Conservation (phyloP, 2,113 vertebrate genomes). For the Hypomesus transpacificus region DNA sequence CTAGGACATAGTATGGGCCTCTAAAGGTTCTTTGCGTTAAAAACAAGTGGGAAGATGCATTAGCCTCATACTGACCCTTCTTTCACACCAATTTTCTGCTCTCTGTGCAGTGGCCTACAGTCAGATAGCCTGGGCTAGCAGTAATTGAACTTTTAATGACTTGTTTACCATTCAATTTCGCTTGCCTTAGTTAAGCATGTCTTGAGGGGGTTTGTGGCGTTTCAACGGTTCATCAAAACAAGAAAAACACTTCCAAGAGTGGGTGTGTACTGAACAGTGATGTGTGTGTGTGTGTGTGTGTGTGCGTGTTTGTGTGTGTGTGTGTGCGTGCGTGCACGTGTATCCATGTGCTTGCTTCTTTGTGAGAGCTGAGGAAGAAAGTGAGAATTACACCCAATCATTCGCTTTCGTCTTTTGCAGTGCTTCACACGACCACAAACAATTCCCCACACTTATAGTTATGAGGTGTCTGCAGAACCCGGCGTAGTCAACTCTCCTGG, state of each 20-base stretch:
- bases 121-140: not conserved
- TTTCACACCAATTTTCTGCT: not conserved
- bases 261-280: not conserved
- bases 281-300: not conserved
- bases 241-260: not conserved
- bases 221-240: not conserved
- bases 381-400: no score
- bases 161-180: not conserved
- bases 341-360: not conserved
- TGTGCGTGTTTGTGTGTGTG: not conserved
- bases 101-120: not conserved
- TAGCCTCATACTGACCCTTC: not conserved
- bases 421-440: no score
- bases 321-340: not conserved
- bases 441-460: not conserved
- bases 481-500: not conserved
- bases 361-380: not conserved
- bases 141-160: slow-evolving; percentile 13
- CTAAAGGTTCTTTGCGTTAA: not conserved
- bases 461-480: not conserved
- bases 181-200: slow-evolving; percentile 1
- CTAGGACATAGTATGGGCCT: not conserved
- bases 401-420: not conserved
- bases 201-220: not conserved
- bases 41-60: not conserved